Conservation (phyloP, 2,797 vertebrate species). For the Typhlichthys subterraneus region DNA sequence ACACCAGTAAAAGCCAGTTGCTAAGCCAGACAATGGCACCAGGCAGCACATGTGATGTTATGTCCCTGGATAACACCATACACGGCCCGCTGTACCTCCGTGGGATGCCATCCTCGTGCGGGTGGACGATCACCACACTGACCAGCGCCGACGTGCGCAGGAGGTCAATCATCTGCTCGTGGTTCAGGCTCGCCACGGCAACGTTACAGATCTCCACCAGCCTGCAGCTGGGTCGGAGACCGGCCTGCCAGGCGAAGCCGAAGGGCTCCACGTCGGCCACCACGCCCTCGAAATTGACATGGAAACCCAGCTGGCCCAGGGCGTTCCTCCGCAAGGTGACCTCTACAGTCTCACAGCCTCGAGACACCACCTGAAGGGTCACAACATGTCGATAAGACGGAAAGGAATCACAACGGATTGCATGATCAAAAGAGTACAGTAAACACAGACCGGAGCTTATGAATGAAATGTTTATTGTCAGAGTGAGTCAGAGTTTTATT, state of each 20-base stretch:
- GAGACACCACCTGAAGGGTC: conserved; percentile 76
- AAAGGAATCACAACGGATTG: not conserved
- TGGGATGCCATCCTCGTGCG: conserved; percentile 83
- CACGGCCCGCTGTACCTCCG: conserved; percentile 74
- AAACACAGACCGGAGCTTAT: too few relatives aligned
- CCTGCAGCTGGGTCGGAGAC: conserved; percentile 84
- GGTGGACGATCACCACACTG: conserved; percentile 85
- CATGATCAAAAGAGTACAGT: not conserved
- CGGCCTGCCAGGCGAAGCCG: conserved; percentile 87
- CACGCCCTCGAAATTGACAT: conserved; percentile 87
- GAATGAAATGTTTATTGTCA: too few relatives aligned
- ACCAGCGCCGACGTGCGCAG: conserved; percentile 82
- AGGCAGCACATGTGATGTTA: too few relatives aligned
- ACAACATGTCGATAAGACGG: not conserved
- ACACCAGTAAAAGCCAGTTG: too few relatives aligned
- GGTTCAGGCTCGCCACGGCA: conserved; percentile 84
- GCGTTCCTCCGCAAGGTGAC: conserved; percentile 84
- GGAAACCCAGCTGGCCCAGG: conserved; percentile 86
- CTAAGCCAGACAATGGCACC: too few relatives aligned
- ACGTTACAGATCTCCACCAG: conserved; percentile 87
- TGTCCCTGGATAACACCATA: too few relatives aligned
- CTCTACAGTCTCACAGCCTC: conserved; percentile 85
- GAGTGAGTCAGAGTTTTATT: too few relatives aligned
- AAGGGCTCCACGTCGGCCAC: conserved; percentile 87
- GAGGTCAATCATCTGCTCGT: conserved; percentile 89